Base-by-base conservation (phyloP, 2,888 invertebrate genomes). In the Rhagonycha lutea region DNA sequence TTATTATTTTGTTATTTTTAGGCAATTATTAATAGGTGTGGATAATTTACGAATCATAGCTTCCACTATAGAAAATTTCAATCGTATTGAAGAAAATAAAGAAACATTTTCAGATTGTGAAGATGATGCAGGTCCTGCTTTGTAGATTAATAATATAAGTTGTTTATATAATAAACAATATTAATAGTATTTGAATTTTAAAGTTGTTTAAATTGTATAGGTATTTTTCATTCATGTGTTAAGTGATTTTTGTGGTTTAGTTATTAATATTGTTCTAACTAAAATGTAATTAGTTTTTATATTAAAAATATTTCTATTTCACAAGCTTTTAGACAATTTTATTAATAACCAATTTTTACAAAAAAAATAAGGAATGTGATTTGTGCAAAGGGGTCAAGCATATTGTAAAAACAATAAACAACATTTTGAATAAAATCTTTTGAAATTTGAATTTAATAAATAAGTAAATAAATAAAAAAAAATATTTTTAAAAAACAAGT, bases 1-100 rank as follows among this genome's bases (percentile, higher is more conserved):
- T 69, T 60, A 8, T 60, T 26, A 68, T 68, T 62, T 62, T 24
- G 26, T 14, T 62, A 5, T 61, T 87, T 86, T n/a, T 82, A 93
- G 93, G 83, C 92, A 93, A 89, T 85, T 93, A 78, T 87, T 93
- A 82, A 89, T 89, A 76, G 93, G 93, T 67, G 92, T 93, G 70
- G 92, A 92, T 82, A 93, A 92, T 86, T 87, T 93, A 76, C 88
- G 92, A 82, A 89, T 91, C 82, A 89, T 93, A 86, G 93, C 93
- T 18, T 89, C 91, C 61, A 89, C 91, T 60, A 86, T 93, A 80
- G 92, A 93, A 82, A 91, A 90, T 81, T 86, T 90, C 84, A 89
- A 91, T 83, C 88, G 89, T 81, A 89, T 89, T 85, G 89, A 90
- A 81, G 90, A 90, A 80, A 86, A 88, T 81, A 87, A 87, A 83